phyloP scores from a whole-genome alignment of 2,113 vertebrate genomes.

The Poicephalus meyeri region DNA sequence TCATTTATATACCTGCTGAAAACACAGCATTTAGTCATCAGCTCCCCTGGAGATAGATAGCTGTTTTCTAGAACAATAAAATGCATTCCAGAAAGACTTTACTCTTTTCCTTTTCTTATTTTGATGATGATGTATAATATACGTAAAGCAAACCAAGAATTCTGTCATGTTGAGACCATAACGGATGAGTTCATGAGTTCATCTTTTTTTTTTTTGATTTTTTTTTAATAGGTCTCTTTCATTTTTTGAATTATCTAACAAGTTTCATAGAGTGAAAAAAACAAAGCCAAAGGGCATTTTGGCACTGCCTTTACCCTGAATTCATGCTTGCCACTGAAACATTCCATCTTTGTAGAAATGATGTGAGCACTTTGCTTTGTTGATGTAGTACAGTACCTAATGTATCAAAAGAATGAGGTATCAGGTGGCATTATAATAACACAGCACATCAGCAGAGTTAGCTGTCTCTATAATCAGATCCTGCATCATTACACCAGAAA shows the following conservation, averaged over 20 bases:
- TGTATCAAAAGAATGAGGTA: slow-evolving; percentile 44
- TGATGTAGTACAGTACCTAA: background rate
- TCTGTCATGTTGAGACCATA: background rate
- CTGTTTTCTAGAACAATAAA: background rate
- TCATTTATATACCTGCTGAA: background rate
- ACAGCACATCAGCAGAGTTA: slow-evolving; percentile 11
- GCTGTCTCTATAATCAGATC: slow-evolving; percentile 48
- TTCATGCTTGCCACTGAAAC: background rate
- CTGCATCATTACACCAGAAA: slow-evolving; percentile 52
- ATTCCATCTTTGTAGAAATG: background rate
- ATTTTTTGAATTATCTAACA: background rate
- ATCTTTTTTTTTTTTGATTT: background rate
- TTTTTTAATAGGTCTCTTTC: background rate
- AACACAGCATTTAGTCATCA: background rate
- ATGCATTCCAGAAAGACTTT: background rate
- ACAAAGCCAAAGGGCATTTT: slow-evolving; percentile 19
- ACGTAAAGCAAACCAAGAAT: background rate
- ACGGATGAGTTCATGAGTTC: background rate
- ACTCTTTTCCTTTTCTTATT: background rate
- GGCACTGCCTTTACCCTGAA: background rate
- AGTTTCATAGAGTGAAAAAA: slow-evolving; percentile 2
- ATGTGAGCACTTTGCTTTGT: slow-evolving; percentile 24
- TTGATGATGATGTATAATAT: background rate
- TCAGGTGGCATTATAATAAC: slow-evolving; percentile 36
- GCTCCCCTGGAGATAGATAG: background rate